Conservation (phyloP, 2,797 vertebrate species). For the Phaenicophaeus curvirostris region DNA sequence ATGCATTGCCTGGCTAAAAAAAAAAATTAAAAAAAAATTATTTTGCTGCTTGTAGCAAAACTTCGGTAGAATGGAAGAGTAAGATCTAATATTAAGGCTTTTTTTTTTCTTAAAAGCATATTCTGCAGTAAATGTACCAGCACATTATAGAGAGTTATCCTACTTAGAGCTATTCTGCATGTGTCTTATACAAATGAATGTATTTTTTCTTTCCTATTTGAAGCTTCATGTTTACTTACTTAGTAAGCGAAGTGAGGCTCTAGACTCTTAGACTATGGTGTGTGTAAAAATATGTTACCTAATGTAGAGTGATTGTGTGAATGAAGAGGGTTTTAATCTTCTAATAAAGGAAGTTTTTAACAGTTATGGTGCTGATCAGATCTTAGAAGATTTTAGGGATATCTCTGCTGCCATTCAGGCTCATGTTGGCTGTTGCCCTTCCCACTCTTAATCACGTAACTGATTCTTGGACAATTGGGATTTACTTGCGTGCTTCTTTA, state of each 20-base stretch:
- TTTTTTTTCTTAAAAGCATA: background rate
- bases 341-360: background rate
- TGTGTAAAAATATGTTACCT: background rate
- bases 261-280: background rate
- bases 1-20: background rate
- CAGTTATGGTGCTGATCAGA: background rate
- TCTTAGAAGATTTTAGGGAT: background rate
- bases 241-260: conserved; percentile 6
- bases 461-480: background rate
- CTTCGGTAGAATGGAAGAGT: background rate
- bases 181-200: background rate
- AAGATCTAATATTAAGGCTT: background rate
- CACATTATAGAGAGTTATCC: background rate
- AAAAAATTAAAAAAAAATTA: background rate
- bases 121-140: conserved; percentile 28
- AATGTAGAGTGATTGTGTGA: background rate
- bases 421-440: background rate
- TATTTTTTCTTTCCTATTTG: background rate
- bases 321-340: conserved; percentile 2
- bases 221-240: conserved; percentile 28
- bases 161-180: conserved; percentile 2
- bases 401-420: background rate
- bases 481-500: background rate
- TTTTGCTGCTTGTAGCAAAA: conserved; percentile 36
- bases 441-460: background rate